Evolutionary conservation across 2,113 vertebrate genomes (phyloP).

Genomic region (Montifringilla adamsi): DNA sequence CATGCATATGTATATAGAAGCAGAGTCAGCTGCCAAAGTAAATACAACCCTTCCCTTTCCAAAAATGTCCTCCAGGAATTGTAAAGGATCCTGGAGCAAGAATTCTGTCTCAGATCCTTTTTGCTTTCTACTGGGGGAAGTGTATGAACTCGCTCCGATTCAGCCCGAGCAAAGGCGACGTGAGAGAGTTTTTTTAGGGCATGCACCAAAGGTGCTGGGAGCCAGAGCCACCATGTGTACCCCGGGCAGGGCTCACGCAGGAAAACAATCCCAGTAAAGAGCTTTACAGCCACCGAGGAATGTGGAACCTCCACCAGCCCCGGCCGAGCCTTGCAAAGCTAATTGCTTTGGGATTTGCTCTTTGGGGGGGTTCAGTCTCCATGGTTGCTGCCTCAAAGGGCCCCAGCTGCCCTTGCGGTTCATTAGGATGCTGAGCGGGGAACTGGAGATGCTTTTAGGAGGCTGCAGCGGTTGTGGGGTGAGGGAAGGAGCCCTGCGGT

Average conservation of each 20-base stretch:
- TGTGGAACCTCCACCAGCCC: conserved; percentile 40
- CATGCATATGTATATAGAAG: conserved; percentile 41
- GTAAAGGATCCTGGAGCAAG: conserved; percentile 59
- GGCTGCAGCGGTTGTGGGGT: conserved; percentile 26
- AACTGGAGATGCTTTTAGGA: conserved; percentile 50
- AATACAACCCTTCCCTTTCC: conserved; percentile 66
- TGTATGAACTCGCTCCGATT: neutral
- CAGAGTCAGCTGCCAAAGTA: conserved; percentile 44
- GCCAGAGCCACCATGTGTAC: conserved; percentile 4
- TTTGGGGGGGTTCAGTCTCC: conserved; percentile 23
- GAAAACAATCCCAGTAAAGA: conserved; percentile 52
- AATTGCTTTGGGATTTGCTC: conserved; percentile 60
- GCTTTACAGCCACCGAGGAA: conserved; percentile 58
- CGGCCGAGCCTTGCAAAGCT: conserved; percentile 20
- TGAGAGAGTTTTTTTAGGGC: neutral
- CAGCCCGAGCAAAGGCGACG: neutral
- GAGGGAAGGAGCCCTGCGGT: conserved; percentile 7
- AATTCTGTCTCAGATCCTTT: conserved; percentile 34
- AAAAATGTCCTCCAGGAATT: conserved; percentile 64
- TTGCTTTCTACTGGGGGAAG: conserved; percentile 12
- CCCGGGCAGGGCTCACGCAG: conserved; percentile 18
- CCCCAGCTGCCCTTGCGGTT: conserved; percentile 52
- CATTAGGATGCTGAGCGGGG: conserved; percentile 51
- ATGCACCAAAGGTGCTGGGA: conserved; percentile 17
- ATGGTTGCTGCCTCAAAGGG: conserved; percentile 31